A percentile compares a stretch with the other conserved stretches of the same genome.
Conservation (phyloP, 2,113 vertebrate species). For the Lichenostomus cassidix region DNA sequence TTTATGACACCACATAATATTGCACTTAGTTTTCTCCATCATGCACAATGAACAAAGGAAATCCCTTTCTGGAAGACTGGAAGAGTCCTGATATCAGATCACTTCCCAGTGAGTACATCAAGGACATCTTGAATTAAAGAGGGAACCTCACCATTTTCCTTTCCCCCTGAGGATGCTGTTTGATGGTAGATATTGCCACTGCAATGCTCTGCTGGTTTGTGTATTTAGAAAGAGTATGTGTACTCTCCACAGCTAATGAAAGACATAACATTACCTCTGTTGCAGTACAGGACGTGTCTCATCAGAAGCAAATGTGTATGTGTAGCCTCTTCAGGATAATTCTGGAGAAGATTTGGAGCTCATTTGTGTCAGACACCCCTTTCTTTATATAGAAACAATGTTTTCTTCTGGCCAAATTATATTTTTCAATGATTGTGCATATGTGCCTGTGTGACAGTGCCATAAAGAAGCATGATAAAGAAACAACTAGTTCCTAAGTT, state of each 20-base stretch:
- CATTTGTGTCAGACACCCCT: neutral
- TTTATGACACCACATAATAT: neutral
- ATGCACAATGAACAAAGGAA: neutral
- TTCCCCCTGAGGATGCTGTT: neutral
- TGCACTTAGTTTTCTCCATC: neutral
- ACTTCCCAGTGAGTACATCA: neutral
- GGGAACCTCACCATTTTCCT: neutral
- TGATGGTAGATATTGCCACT: neutral
- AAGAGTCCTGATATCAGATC: neutral
- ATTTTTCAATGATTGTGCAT: neutral
- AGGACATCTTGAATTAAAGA: neutral
- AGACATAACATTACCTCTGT: neutral
- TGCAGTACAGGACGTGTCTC: neutral
- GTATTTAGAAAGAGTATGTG: neutral
- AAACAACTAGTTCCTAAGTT: neutral
- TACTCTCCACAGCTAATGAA: neutral
- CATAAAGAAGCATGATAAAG: neutral
- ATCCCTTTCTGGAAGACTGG: neutral
- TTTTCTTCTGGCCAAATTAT: neutral
- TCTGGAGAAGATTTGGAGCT: neutral
- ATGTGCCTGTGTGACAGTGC: neutral
- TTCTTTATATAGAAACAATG: neutral
- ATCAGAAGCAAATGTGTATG: neutral
- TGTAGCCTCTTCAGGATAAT: neutral
- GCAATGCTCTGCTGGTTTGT: neutral